phyloP scores from a whole-genome alignment of 2,888 invertebrate species.

The Eupithecia centaureata region DNA sequence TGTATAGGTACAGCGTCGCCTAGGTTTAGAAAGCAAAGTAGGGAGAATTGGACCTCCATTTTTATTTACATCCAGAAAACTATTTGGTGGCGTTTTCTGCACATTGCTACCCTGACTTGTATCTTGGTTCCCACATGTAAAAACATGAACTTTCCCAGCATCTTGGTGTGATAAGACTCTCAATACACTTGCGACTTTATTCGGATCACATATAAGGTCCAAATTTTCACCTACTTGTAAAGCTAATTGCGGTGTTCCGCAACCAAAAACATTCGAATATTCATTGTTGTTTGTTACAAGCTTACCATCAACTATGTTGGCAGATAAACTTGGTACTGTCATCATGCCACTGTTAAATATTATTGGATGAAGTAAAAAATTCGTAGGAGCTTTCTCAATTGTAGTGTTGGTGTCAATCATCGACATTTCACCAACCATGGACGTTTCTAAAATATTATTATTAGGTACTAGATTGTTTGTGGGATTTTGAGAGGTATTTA shows the following conservation, averaged over 20 bases:
- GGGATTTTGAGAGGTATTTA: not conserved
- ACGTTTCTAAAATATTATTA: not conserved
- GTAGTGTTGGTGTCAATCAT: not conserved
- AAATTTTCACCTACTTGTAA: conserved; percentile 10
- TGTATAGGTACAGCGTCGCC: no score
- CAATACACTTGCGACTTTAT: not conserved
- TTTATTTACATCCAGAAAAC: not conserved
- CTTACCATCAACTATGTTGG: conserved; percentile 21
- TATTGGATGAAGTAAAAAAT: conserved; percentile 36
- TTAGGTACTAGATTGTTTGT: not conserved
- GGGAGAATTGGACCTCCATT: not conserved
- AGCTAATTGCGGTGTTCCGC: conserved; percentile 26
- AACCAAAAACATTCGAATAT: not conserved
- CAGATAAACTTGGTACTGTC: conserved; percentile 28
- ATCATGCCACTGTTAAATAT: conserved; percentile 13
- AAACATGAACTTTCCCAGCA: not conserved
- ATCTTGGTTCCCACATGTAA: not conserved
- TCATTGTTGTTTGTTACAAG: conserved; percentile 5
- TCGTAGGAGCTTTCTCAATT: not conserved
- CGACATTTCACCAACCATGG: not conserved
- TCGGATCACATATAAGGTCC: conserved; percentile 17
- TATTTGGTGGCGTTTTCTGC: not conserved
- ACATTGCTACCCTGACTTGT: not conserved
- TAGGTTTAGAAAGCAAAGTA: not conserved
- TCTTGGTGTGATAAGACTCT: conserved; percentile 14